Evolutionary conservation across 2,797 vertebrate species (phyloP), one percentile per base, ranked within the genome.

Genomic region (Rhinichthys osculus): DNA sequence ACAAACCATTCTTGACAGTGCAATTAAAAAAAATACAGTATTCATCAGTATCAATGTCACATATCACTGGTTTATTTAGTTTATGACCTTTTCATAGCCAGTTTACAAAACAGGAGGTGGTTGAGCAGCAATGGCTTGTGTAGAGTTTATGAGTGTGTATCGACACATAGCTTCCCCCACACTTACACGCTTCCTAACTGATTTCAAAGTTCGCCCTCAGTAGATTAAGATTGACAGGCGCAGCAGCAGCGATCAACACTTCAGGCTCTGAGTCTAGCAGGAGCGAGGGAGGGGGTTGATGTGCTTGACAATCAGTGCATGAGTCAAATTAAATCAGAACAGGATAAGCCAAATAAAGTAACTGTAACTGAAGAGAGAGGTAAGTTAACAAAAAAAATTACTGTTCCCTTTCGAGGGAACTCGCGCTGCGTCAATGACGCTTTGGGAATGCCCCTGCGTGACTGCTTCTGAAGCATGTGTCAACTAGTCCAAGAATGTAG

Each of bases 21-120:
- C 35, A 78, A 54, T 82, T 69, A 81, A 38, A 70, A 27, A 27
- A 54, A 52, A 33, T 38, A 81, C 47, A 30, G 19, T 42, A 42
- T 57, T 42, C n/a, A 66, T 83, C 52, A 79, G 50, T 59, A 78
- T 30, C 42, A 72, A 42, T 70, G 42, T 27, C 54, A 76, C 7
- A 44, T 83, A 54, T 74, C 52, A 54, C 19, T 27, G 77, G 50
- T 80, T 66, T 87, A 40, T 70, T 69, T 42, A 78, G 79, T 83
- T 73, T 42, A 35, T 72, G 73, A 78, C 52, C 38, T 67, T 78
- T 77, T 52, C 40, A 35, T 38, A 40, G 42, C 40, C 30, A 13
- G 8, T 78, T 47, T 71, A 77, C 21, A 66, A 78, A 54, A 7
- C 19, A 44, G 23, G 33, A 33, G 16, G 8, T 64, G 35, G 42